Base-by-base conservation (phyloP, 2,888 invertebrate species). In the Parthenolecanium corni region DNA sequence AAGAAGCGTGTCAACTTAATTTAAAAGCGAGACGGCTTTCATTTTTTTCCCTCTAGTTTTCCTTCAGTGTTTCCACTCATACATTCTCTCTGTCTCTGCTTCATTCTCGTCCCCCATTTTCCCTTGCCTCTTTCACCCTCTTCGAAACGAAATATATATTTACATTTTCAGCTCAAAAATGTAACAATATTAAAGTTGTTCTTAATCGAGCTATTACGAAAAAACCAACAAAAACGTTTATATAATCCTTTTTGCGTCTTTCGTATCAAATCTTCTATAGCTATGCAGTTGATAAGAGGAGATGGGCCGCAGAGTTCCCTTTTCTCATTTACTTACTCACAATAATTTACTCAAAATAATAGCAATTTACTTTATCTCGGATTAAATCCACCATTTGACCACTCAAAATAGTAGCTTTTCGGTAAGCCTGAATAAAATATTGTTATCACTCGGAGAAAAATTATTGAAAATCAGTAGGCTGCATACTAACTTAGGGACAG, bases 1-100 rank as follows among this genome's bases (percentile, higher is more conserved):
- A 56, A 44, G 56, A 56, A 56, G 56, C 56, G 56, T 56, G 56
- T 56, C 56, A 56, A 56, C 56, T 56, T 56, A 56, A 56, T 56
- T 56, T 56, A 56, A 56, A 56, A 42, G 56, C 56, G 42, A 56
- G 56, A 25, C 44, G 44, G 56, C 56, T 24, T 56, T 44, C 42
- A 56, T 56, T 56, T 56, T 42, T 46, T 46, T 25, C 25, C 20
- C 25, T 52, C 52, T 11, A 24, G 18, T 47, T 11, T 24, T 49
- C 49, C 23, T 49, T 49, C 47, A 12, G 5, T 20, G 18, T 23
- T 49, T 3, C 18, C 36, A 9, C n/a, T n/a, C 21, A 24, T 1
- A 12, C 51, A 6, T 51, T 12, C 5, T 38, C 11, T 36, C 9
- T 52, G n/a, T n/a, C n/a, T 31, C 31, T 31, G 4, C 9, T 31